phyloP scores from a whole-genome alignment of 2,797 vertebrate species.

The Halcyon leucocephala region DNA sequence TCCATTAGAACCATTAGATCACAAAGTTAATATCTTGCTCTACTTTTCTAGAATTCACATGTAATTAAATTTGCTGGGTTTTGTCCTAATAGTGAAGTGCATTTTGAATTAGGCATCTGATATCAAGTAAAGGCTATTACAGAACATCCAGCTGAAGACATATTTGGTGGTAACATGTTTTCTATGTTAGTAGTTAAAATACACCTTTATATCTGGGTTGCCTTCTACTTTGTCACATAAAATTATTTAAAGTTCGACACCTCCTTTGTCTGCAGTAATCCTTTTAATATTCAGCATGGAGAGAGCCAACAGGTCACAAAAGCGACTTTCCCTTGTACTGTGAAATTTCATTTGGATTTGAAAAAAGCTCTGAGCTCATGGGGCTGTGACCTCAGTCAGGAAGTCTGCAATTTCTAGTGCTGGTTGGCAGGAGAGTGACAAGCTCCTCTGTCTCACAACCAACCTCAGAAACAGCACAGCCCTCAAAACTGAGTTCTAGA shows the following conservation, averaged over 20 bases:
- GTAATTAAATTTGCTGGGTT: not conserved
- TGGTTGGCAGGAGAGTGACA: not conserved
- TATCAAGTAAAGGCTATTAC: not conserved
- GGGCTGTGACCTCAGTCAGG: not conserved
- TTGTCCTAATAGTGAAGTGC: not conserved
- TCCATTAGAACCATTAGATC: not conserved
- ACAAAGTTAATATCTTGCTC: not conserved
- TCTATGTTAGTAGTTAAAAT: not conserved
- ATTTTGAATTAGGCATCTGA: not conserved
- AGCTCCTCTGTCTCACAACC: fast-evolving
- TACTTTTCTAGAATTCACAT: not conserved
- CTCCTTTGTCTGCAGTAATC: not conserved
- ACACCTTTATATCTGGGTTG: not conserved
- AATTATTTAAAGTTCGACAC: not conserved
- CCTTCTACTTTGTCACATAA: not conserved
- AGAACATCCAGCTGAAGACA: not conserved
- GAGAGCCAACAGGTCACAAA: not conserved
- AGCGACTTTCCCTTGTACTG: not conserved
- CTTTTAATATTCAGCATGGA: not conserved
- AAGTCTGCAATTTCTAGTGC: not conserved
- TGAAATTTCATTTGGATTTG: not conserved
- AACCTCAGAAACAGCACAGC: not conserved
- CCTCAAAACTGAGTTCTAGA: not conserved
- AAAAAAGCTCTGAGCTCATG: not conserved
- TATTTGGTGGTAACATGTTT: not conserved